Base-by-base conservation (phyloP, 2,113 vertebrate genomes). In the Gobiocypris rarus region DNA sequence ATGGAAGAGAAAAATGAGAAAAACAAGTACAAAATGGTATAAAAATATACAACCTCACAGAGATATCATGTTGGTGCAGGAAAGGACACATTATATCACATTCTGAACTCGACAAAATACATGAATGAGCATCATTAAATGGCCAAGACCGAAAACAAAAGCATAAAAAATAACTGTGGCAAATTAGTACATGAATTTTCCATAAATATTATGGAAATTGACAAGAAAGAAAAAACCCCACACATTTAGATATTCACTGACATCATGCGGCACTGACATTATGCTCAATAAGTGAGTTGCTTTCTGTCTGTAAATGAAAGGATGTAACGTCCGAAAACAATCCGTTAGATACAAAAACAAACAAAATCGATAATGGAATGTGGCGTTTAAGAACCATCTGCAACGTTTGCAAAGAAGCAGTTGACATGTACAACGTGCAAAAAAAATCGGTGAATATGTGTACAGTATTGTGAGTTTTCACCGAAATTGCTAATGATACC, bases 31-130 rank as follows among this genome's bases (percentile, higher is more conserved):
- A 96, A 96, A 97, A 96, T 95, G 92, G 95, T 96, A 96, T 94
- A 98, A 96, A 97, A 98, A 97, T 96, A 97, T 95, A 96, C 95
- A 96, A 95, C 96, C 96, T 96, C 95, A 95, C 96, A 96, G 94
- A 96, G 95, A 96, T 96, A 96, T 89, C 86, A 90, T 87, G 89
- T 90, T 19, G 87, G 86, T 90, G 90, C 86, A 89, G 89, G 87
- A 90, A 90, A 88, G 91, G 86, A 91, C 86, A 83, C 38, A 81
- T 77, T 70, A 84, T 38, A 56, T 90, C 91, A 94, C 91, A 93
- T 91, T 93, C 90, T 89, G 84, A 89, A 89, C 87, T 86, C 86
- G 91, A 94, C 89, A 80, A 86, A 92, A 92, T 90, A 92, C 91
- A 94, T 86, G 86, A 86, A 91, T 90, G 83, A 87, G 76, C 87